Conservation (phyloP, 2,888 invertebrate genomes). For the Elegia similella region DNA sequence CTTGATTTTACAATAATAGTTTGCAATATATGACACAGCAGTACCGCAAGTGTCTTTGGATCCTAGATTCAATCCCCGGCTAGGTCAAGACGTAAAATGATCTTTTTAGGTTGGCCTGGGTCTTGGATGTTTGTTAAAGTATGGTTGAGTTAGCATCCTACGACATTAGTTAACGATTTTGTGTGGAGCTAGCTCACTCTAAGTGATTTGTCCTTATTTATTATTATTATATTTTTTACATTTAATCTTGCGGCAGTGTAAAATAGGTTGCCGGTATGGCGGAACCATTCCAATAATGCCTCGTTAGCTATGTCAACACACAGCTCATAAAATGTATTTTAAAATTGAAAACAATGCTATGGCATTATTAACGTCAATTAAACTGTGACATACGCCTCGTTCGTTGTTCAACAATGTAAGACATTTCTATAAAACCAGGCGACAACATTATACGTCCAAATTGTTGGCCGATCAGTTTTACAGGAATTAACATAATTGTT, state of each 20-base stretch:
- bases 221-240: no score
- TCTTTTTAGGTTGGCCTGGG: no score
- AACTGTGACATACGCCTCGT: slow-evolving; percentile 19
- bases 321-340: slow-evolving; percentile 31
- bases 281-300: slow-evolving; percentile 36
- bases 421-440: background rate
- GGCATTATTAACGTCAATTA: slow-evolving; percentile 35
- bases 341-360: slow-evolving; percentile 33
- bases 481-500: background rate
- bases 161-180: no score
- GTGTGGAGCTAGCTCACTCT: no score
- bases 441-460: background rate
- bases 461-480: background rate
- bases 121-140: no score
- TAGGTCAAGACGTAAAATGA: no score
- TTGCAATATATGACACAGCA: no score
- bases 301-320: slow-evolving; percentile 36
- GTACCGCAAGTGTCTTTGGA: no score
- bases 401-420: background rate
- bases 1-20: no score
- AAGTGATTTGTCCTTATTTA: no score
- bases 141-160: no score
- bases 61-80: no score
- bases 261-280: slow-evolving; percentile 27
- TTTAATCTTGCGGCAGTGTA: slow-evolving; percentile 14